phyloP scores from a whole-genome alignment of 2,113 vertebrate species.

The Pseudopodoces humilis region DNA sequence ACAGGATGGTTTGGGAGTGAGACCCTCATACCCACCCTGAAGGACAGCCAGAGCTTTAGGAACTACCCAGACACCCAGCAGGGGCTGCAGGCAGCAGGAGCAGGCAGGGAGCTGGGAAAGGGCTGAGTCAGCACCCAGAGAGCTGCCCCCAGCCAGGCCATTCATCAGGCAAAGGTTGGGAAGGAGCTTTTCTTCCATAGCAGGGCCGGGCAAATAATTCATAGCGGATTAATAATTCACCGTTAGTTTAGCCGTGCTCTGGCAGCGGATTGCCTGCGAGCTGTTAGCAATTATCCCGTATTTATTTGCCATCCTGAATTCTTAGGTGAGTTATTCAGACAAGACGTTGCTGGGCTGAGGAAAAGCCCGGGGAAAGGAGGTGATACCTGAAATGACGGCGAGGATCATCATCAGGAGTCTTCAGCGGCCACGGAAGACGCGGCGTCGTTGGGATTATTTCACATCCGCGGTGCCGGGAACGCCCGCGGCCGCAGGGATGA shows the following conservation, averaged over 20 bases:
- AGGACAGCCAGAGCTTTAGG: neutral
- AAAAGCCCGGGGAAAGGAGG: neutral
- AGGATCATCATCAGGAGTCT: neutral
- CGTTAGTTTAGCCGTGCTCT: neutral
- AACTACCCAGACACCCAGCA: neutral
- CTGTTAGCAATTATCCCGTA: neutral
- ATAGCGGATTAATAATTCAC: slow-evolving; percentile 32
- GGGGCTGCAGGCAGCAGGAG: neutral
- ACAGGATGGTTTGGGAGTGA: neutral
- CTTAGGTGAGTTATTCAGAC: slow-evolving; percentile 34
- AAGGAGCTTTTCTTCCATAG: neutral
- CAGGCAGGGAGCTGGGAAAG: neutral
- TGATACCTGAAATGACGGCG: neutral
- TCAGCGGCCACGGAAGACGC: too few species aligned
- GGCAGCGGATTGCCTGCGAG: neutral
- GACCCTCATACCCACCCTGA: rapidly evolving
- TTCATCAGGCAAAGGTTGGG: slow-evolving; percentile 12
- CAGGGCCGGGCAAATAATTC: slow-evolving; percentile 1
- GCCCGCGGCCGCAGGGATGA: neutral
- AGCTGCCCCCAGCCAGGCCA: neutral
- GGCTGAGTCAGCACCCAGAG: slow-evolving; percentile 6
- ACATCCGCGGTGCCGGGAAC: neutral
- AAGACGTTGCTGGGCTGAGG: neutral
- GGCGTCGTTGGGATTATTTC: neutral
- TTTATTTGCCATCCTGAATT: neutral